Evolutionary conservation across 2,113 vertebrate species (phyloP), one percentile per base, ranked within the genome.

Genomic region (Myiagra hebetior): DNA sequence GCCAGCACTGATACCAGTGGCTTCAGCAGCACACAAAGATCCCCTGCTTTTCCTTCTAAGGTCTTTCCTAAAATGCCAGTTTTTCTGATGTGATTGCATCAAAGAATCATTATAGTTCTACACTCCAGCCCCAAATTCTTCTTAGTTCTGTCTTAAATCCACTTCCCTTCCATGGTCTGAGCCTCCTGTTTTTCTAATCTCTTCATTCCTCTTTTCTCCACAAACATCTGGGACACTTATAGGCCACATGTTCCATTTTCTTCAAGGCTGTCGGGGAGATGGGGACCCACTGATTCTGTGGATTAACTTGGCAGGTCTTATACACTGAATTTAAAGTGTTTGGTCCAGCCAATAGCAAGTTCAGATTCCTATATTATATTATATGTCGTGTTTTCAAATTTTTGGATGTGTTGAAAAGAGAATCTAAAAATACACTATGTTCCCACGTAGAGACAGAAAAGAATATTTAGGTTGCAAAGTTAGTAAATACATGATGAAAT

Each of bases 321-420:
- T 42, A 63, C 24, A n/a, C 3, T 26, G 35, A 53, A 67, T 78
- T 57, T 72, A 24, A 73, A 87, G 16, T 8, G 31, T 56, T 91
- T 73, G 13, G 18, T 60, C 53, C 59, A 84, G 62, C 26, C n/a
- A 30, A 60, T 2, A 13, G 7, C 39, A 78, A 74, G 22, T 59
- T 77, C 31, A 63, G 23, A 47, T 52, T 73, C 62, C 15, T 37
- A 60, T 0, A 0, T 73, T 31, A 55, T 70, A 28, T 49, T 74
- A 37, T 4, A 11, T 21, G 8, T 7, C 2, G 0, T 20, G 7
- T 46, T 79, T 79, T 65, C 2, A 0, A 68, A 37, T 60, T 76
- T 86, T 53, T 57, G 1, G 27, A 42, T 39, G 5, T 26, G 12
- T 21, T 72, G 23, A 72, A 91, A 68, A 77, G 20, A 20, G 11